Evolutionary conservation across 2,113 vertebrate species (phyloP).

Genomic region (Malaclemys terrapin): DNA sequence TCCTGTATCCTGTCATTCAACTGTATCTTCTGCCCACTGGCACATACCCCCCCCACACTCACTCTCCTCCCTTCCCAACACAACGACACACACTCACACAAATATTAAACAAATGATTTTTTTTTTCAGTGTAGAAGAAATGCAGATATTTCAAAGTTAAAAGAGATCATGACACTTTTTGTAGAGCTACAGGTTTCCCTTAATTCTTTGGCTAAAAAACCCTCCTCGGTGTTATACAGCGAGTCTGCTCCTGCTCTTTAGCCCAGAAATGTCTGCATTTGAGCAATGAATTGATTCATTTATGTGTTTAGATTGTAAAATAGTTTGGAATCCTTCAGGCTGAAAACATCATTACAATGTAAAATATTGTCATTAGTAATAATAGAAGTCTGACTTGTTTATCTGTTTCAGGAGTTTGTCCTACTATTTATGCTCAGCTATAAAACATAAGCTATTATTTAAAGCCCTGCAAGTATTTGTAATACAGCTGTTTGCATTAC

Average conservation of each 20-base stretch:
- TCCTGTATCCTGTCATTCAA: not conserved
- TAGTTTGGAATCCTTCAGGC: not conserved
- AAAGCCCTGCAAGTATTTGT: not conserved
- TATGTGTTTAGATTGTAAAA: not conserved
- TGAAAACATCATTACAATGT: not conserved
- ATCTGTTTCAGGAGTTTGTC: slow-evolving; percentile 9
- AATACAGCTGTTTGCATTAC: slow-evolving; percentile 22
- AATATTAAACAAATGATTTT: not conserved
- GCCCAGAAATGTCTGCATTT: not conserved
- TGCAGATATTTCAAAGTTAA: slow-evolving; percentile 4
- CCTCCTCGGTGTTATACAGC: not conserved
- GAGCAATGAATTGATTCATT: not conserved
- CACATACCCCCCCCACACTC: not conserved
- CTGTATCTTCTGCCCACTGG: not conserved
- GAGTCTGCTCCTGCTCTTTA: not conserved
- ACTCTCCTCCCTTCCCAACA: not conserved
- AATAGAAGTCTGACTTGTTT: slow-evolving; percentile 22
- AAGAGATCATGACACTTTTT: not conserved
- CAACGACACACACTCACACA: not conserved
- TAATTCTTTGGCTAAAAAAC: not conserved
- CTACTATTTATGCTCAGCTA: slow-evolving; percentile 34
- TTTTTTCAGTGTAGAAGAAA: not conserved
- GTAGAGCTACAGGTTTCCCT: not conserved
- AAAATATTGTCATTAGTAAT: slow-evolving; percentile 31
- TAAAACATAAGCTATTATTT: slow-evolving; percentile 29